These are phyloP conservation scores for Strigamia crassipes DNA, from an alignment of 2,888 invertebrate genomes.

Conservation along the genomic window DNA sequence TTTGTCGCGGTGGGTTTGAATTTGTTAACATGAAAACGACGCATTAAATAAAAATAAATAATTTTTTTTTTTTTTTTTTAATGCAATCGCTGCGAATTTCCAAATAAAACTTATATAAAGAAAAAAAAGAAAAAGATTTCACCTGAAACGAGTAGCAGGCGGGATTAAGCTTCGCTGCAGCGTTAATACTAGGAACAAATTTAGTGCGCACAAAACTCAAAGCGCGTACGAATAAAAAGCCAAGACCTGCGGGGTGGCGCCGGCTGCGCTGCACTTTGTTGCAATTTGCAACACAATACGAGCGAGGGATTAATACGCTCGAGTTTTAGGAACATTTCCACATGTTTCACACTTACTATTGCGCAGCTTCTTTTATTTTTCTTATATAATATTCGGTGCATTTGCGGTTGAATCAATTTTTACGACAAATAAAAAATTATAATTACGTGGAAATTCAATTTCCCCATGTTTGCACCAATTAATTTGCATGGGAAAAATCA, in stretches of 20 bases:
- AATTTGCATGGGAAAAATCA: too few relatives aligned
- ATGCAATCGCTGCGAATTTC: neutral
- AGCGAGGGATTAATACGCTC: neutral
- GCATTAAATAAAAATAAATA: neutral
- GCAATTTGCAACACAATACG: conserved; percentile 5
- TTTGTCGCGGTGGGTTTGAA: neutral
- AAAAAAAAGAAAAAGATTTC: neutral
- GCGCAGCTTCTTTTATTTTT: too few relatives aligned
- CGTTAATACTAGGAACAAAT: neutral
- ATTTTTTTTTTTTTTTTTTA: neutral
- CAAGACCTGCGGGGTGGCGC: neutral
- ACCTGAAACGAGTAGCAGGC: neutral
- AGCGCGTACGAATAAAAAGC: neutral
- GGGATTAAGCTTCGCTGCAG: conserved; percentile 2
- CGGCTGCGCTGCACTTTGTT: neutral
- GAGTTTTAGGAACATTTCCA: neutral
- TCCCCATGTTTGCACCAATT: too few relatives aligned
- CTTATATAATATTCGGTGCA: too few relatives aligned
- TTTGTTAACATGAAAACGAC: neutral
- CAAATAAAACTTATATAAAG: neutral
- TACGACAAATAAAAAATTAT: too few relatives aligned
- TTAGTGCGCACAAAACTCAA: neutral
- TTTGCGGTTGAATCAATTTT: too few relatives aligned
- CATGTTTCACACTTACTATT: neutral
- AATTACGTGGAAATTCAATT: too few relatives aligned